phyloP scores from a whole-genome alignment of 1,140 invertebrate species.

The Aphis gossypii region DNA sequence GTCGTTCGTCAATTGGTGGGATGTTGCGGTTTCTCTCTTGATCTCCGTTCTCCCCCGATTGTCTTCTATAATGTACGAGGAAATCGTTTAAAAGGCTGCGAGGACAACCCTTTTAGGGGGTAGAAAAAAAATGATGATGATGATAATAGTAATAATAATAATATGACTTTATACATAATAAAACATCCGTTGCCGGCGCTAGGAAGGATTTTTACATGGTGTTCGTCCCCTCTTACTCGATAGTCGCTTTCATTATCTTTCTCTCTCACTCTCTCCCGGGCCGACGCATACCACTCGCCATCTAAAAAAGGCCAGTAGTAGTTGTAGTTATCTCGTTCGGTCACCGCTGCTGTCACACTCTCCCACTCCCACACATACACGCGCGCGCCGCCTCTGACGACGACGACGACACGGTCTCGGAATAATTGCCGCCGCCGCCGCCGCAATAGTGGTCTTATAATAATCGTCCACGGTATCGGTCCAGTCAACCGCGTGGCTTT shows the following conservation, averaged over 20 bases:
- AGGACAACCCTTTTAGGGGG: background rate
- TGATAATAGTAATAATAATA: background rate
- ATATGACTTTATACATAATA: background rate
- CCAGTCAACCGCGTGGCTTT: constrained; percentile 57
- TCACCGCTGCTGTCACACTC: constrained; percentile 7
- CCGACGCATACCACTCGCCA: background rate
- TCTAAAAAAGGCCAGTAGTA: constrained; percentile 35
- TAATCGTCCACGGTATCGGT: constrained; percentile 44
- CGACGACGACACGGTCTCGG: background rate
- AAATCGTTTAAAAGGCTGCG: background rate
- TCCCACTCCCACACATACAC: background rate
- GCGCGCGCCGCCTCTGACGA: background rate
- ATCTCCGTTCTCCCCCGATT: background rate
- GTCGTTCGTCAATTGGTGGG: background rate
- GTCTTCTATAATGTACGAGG: background rate
- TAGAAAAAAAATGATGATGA: background rate
- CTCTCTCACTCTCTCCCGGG: background rate
- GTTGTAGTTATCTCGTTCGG: constrained; percentile 26
- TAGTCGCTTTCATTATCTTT: background rate
- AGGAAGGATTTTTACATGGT: background rate
- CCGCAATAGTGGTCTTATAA: constrained; percentile 43
- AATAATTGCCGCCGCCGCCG: background rate
- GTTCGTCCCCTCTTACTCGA: background rate
- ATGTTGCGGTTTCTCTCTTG: background rate
- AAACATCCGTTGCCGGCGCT: background rate